Evolutionary conservation across 2,113 vertebrate genomes (phyloP).

Genomic region (Zapornia atra): DNA sequence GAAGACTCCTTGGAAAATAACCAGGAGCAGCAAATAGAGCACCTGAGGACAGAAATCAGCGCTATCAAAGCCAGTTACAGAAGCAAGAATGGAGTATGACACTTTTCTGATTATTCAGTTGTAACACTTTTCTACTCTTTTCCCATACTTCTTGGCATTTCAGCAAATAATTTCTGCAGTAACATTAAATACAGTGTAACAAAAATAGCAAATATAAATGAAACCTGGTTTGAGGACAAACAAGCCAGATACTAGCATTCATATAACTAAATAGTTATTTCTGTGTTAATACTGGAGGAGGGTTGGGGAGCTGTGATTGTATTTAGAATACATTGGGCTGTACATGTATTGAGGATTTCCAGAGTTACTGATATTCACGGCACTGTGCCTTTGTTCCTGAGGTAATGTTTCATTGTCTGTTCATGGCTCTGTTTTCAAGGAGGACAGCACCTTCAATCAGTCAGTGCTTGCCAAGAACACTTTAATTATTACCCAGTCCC

Average conservation of each 20-base stretch:
- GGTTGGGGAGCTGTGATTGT: not conserved
- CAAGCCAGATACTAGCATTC: not conserved
- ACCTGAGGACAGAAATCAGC: constrained; percentile 79
- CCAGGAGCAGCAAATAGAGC: constrained; percentile 84
- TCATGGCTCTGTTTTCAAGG: constrained; percentile 68
- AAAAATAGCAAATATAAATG: not conserved
- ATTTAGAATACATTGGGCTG: not conserved
- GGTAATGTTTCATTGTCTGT: not conserved
- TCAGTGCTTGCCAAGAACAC: constrained; percentile 71
- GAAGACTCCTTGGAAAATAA: constrained; percentile 83
- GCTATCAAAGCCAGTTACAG: constrained; percentile 82
- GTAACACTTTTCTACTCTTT: not conserved
- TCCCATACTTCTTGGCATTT: not conserved
- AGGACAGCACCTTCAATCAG: constrained; percentile 70
- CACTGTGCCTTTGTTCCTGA: not conserved
- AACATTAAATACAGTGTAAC: not conserved
- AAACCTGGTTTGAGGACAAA: not conserved
- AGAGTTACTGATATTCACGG: not conserved
- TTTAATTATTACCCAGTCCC: constrained; percentile 78
- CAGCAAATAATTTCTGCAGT: not conserved
- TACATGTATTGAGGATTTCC: not conserved
- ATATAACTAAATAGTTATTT: not conserved
- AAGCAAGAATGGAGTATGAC: constrained; percentile 79
- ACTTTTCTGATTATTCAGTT: not conserved
- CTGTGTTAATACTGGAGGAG: not conserved